Evolutionary conservation across 2,113 vertebrate species (phyloP).

Genomic region (Ailuropoda melanoleuca): DNA sequence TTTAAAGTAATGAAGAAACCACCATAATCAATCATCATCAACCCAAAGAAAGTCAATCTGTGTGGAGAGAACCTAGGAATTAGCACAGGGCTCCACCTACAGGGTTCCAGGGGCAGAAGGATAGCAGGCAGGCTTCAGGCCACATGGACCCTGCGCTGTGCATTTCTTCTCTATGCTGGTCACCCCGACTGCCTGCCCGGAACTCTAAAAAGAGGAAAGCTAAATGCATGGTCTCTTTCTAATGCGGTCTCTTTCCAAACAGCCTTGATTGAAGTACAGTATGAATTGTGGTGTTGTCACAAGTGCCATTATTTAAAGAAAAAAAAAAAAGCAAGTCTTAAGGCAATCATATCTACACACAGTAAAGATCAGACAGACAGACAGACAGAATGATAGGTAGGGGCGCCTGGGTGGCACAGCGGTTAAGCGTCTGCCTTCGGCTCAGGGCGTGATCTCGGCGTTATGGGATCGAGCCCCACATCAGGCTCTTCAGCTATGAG

Average conservation of each 20-base stretch:
- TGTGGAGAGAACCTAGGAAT: constrained; percentile 81
- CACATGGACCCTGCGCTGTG: rapidly evolving
- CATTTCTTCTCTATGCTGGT: rapidly evolving
- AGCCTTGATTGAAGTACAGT: background rate
- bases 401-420: too few relatives aligned
- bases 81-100: constrained; percentile 90
- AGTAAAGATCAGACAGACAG: constrained; percentile 27
- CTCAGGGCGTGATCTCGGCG: too few relatives aligned
- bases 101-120: constrained; percentile 81
- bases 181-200: too few relatives aligned
- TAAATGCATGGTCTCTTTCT: background rate
- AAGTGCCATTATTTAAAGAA: background rate
- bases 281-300: background rate
- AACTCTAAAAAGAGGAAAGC: background rate
- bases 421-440: too few relatives aligned
- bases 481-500: too few relatives aligned
- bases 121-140: background rate
- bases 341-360: constrained; percentile 45
- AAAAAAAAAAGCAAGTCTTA: background rate
- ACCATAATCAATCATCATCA: constrained; percentile 99
- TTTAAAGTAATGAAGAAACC: constrained; percentile 99
- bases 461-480: too few relatives aligned
- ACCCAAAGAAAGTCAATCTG: constrained; percentile 90
- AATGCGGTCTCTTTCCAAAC: background rate
- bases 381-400: background rate